phyloP scores from a whole-genome alignment of 2,113 vertebrate species.

The Regulus satrapa region DNA sequence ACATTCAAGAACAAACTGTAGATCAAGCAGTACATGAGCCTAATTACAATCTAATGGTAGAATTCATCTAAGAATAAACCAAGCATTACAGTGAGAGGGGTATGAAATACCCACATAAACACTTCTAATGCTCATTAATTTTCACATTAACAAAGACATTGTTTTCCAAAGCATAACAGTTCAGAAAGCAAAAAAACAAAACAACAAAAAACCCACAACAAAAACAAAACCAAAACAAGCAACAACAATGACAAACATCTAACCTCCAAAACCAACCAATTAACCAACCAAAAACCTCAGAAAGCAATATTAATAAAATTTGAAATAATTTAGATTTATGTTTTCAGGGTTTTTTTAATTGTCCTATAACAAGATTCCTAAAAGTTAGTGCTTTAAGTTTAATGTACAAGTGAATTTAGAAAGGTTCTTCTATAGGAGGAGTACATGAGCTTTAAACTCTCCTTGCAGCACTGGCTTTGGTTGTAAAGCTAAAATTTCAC shows the following conservation, averaged over 20 bases:
- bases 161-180: not conserved
- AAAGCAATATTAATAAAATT: not conserved
- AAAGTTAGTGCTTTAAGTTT: not conserved
- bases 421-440: not conserved
- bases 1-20: not conserved
- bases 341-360: not conserved
- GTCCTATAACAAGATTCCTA: not conserved
- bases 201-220: not conserved
- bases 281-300: too few species aligned
- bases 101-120: not conserved
- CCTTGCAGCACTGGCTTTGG: not conserved
- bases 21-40: not conserved
- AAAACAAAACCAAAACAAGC: not conserved
- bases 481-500: not conserved
- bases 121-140: not conserved
- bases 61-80: not conserved
- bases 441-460: not conserved
- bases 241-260: not conserved
- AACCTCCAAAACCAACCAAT: not conserved
- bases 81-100: not conserved
- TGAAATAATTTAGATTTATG: not conserved
- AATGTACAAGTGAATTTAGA: not conserved
- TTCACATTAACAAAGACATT: not conserved
- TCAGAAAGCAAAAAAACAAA: not conserved
- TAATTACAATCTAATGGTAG: not conserved